A percentile compares a stretch with the other conserved stretches of the same genome.
Conservation (phyloP, 2,888 invertebrate genomes). For the Platypus cylindrus region DNA sequence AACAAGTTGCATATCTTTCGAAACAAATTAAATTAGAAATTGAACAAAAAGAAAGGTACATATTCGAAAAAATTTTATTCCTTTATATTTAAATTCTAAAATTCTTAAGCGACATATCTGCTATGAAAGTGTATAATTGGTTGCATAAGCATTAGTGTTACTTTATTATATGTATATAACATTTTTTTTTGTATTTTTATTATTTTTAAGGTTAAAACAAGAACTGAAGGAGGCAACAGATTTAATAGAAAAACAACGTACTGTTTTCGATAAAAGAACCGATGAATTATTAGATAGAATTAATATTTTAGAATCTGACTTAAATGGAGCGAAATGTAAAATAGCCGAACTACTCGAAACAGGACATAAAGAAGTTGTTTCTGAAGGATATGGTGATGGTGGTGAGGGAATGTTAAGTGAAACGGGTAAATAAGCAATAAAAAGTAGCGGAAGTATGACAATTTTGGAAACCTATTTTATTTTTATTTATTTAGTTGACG, state of each 20-base stretch:
- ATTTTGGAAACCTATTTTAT: too few species aligned
- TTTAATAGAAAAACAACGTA: constrained; percentile 36
- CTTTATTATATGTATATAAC: too few species aligned
- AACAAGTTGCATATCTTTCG: too few species aligned
- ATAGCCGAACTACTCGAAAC: constrained; percentile 34
- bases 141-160: too few species aligned
- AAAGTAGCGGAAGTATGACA: too few species aligned
- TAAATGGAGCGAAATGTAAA: constrained; percentile 36
- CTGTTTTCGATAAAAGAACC: constrained; percentile 45
- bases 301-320: constrained; percentile 41
- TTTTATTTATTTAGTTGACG: constrained; percentile 15
- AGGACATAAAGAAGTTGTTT: constrained; percentile 40
- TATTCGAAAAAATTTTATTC: constrained; percentile 2
- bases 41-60: constrained; percentile 27
- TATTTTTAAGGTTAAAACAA: constrained; percentile 11
- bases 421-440: too few species aligned
- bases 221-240: constrained; percentile 47
- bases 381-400: constrained; percentile 42
- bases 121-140: too few species aligned
- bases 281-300: constrained; percentile 47
- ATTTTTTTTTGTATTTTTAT: too few species aligned
- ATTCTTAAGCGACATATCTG: not conserved
- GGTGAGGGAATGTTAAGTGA: constrained; percentile 14
- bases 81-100: not conserved
- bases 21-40: constrained; percentile 26